Evolutionary conservation across 2,888 invertebrate genomes (phyloP).

Genomic region (Petrolisthes cinctipes): DNA sequence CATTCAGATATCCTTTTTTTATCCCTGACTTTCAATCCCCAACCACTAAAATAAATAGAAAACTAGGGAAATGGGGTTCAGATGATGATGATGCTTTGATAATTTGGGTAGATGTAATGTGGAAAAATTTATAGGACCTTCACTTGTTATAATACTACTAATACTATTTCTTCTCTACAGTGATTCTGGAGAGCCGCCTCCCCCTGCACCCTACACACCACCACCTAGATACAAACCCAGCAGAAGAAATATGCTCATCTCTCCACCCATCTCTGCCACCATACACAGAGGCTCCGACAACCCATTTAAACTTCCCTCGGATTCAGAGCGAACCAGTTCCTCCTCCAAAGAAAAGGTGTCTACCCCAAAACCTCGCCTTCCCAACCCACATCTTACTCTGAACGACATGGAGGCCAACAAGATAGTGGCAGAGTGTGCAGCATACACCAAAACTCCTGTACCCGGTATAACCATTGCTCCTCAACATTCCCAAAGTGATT

Average conservation of each 20-base stretch:
- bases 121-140: not conserved
- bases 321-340: constrained; percentile 12
- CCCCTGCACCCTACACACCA: constrained; percentile 53
- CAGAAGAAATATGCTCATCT: constrained; percentile 63
- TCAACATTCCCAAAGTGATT: constrained; percentile 29
- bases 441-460: constrained; percentile 51
- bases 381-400: constrained; percentile 26
- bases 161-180: constrained; percentile 6
- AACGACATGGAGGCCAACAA: constrained; percentile 52
- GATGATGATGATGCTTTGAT: not conserved
- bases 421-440: constrained; percentile 63
- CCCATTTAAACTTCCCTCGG: constrained; percentile 30
- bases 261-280: constrained; percentile 64
- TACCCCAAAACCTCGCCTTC: constrained; percentile 22
- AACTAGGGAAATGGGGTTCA: not conserved
- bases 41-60: no score
- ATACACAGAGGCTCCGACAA: constrained; percentile 63
- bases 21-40: no score
- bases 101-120: not conserved
- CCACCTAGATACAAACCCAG: constrained; percentile 61
- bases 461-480: constrained; percentile 46
- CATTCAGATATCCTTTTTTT: no score
- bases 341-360: constrained; percentile 5
- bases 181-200: constrained; percentile 17
- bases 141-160: no score